A percentile compares a stretch with the other conserved stretches of the same genome.
Conservation (phyloP, 2,888 invertebrate species). For the Hemithea aestivaria region DNA sequence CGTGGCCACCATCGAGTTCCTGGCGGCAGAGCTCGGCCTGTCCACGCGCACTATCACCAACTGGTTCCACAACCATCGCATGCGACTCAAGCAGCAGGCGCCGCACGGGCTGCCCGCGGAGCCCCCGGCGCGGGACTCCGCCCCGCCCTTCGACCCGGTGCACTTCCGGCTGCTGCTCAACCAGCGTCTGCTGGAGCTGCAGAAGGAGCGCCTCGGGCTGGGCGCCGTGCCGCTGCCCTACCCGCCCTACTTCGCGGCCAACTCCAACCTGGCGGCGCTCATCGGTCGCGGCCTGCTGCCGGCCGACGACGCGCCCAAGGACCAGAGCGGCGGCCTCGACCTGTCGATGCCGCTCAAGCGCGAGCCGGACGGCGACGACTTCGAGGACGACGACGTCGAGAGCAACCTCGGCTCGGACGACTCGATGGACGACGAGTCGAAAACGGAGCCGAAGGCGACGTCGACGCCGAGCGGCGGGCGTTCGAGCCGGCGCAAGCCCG, state of each 20-base stretch:
- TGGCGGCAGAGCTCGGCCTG: constrained; percentile 93
- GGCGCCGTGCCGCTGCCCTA: constrained; percentile 87
- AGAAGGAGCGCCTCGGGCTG: constrained; percentile 90
- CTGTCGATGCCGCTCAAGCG: constrained; percentile 92
- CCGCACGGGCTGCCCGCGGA: constrained; percentile 88
- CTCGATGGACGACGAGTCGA: constrained; percentile 79
- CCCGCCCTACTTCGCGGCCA: constrained; percentile 88
- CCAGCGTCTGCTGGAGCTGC: constrained; percentile 92
- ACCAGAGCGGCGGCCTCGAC: constrained; percentile 91
- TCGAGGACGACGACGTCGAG: constrained; percentile 88
- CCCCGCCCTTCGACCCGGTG: constrained; percentile 93
- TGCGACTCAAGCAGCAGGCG: constrained; percentile 96
- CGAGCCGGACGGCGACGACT: constrained; percentile 87
- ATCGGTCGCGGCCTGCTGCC: constrained; percentile 84
- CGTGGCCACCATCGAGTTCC: constrained; percentile 96
- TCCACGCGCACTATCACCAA: constrained; percentile 98
- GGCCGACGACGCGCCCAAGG: constrained; percentile 81
- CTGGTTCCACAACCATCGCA: constrained; percentile 99
- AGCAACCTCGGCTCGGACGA: constrained; percentile 86
- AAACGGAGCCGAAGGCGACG: constrained; percentile 77
- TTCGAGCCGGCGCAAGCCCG: constrained; percentile 91
- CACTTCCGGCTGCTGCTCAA: constrained; percentile 93
- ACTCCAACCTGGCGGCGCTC: constrained; percentile 86
- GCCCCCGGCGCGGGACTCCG: constrained; percentile 86
- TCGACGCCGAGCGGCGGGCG: constrained; percentile 64